phyloP scores from a whole-genome alignment of 2,888 invertebrate genomes.

The Leucophora obtusa region DNA sequence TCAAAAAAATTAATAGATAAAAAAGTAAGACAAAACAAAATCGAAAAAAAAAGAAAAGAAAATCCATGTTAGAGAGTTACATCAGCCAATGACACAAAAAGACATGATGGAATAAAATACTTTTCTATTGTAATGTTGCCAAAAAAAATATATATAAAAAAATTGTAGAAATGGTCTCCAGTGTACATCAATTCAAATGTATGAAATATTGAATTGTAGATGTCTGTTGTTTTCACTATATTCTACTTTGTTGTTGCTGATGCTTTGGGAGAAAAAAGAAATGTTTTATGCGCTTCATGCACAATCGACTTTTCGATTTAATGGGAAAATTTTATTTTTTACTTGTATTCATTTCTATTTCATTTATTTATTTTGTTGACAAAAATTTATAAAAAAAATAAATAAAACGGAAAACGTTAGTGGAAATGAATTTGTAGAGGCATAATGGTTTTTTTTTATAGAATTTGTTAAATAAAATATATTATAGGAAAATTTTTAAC shows the following conservation, averaged over 20 bases:
- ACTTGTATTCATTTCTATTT: conserved; percentile 54
- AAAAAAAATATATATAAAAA: conserved; percentile 37
- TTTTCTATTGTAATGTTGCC: conserved; percentile 54
- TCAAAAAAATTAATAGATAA: background rate
- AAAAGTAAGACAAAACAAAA: conserved; percentile 20
- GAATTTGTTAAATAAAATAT: background rate
- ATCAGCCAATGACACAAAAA: conserved; percentile 58
- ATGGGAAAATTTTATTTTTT: conserved; percentile 68
- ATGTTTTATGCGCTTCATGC: conserved; percentile 69
- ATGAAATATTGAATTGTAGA: conserved; percentile 34
- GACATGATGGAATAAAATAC: conserved; percentile 46
- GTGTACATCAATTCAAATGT: conserved; percentile 57
- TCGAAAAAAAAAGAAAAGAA: conserved; percentile 27
- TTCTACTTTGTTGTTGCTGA: conserved; percentile 42
- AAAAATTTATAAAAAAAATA: conserved; percentile 26
- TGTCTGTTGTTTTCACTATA: conserved; percentile 10
- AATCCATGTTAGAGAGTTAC: conserved; percentile 42
- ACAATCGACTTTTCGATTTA: conserved; percentile 75
- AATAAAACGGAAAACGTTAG: background rate
- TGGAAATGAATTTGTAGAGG: conserved; percentile 12
- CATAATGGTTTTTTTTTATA: too few species aligned
- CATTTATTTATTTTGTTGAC: conserved; percentile 53
- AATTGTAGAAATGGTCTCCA: conserved; percentile 47
- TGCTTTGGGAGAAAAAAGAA: conserved; percentile 50
- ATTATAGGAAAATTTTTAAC: too few species aligned